These are phyloP conservation scores for Ariopsis seemanni DNA, from an alignment of 2,113 vertebrate genomes.

Conservation along the genomic window DNA sequence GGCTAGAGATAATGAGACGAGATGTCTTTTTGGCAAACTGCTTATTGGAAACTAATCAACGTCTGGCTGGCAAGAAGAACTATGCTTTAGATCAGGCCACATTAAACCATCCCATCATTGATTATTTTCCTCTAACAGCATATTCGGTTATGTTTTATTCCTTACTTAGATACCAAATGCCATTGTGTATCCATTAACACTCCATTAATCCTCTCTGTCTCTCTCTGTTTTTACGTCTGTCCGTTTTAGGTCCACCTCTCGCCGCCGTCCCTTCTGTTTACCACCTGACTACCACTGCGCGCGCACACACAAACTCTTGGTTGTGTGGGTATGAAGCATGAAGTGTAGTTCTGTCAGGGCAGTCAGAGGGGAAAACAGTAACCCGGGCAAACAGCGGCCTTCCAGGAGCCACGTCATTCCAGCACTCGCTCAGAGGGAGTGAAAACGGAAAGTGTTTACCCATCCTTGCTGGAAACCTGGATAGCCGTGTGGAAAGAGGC, in stretches of 20 bases:
- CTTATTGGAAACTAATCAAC: not conserved
- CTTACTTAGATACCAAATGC: not conserved
- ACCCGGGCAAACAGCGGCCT: not conserved
- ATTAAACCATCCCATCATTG: not conserved
- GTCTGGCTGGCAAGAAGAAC: not conserved
- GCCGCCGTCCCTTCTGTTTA: too few relatives aligned
- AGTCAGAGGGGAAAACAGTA: not conserved
- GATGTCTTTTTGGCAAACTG: not conserved
- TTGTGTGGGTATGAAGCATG: not conserved
- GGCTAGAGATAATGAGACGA: too few relatives aligned
- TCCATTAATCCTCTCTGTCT: not conserved
- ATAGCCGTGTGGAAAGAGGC: conserved; percentile 5
- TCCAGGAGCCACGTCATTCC: conserved; percentile 29
- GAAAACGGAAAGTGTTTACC: conserved; percentile 33
- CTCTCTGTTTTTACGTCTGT: not conserved
- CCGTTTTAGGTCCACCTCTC: not conserved
- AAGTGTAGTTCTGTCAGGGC: not conserved
- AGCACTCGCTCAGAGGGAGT: not conserved
- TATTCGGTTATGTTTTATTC: not conserved
- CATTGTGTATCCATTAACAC: not conserved
- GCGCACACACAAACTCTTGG: not conserved
- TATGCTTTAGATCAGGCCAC: not conserved
- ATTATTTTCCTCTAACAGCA: not conserved
- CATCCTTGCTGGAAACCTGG: conserved; percentile 9
- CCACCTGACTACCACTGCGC: not conserved